Evolutionary conservation across 2,113 vertebrate genomes (phyloP), one percentile per base, ranked within the genome.

Genomic region (Xenus cinereus): DNA sequence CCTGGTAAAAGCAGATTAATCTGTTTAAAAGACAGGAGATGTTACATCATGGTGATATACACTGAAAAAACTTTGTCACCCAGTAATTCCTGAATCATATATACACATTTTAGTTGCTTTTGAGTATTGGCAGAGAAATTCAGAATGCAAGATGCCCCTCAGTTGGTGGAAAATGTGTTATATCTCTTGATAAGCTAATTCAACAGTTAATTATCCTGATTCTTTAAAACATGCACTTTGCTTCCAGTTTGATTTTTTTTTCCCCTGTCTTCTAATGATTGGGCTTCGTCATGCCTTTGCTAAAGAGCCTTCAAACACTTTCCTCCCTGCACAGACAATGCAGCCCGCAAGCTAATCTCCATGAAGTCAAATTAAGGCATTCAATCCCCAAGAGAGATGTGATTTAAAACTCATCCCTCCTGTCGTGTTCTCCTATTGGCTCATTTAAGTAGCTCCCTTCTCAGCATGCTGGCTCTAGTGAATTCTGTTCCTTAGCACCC

Each of bases 391-490:
- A 93, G 95, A 94, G 95, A 96, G 74, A 91, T 0, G 0, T 87
- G 95, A 95, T 96, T 96, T 97, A 96, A 96, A 96, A 93, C 92
- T 86, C 92, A 96, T 94, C 84, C 92, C 92, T 96, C 95, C 95
- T 91, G 95, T 95, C 95, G 93, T 95, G 96, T 97, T 94, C 93
- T 95, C 87, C 95, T 94, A 95, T 96, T 94, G 93, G 93, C 77
- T 96, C 96, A 96, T 94, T 95, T 96, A 96, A 96, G 87, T 87
- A 93, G 90, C 92, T 93, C 84, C 95, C 93, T 94, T 94, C 95
- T 90, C 95, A 90, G 95, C 93, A 88, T 57, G 90, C 64, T 93
- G 75, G 93, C 90, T 93, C 87, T 63, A 51, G 92, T 77, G 92
- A 94, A 88, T 96, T 87, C 79, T 74, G 72, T 93, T 97, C 96